Base-by-base conservation (phyloP, 2,797 vertebrate genomes). In the Mustela erminea region DNA sequence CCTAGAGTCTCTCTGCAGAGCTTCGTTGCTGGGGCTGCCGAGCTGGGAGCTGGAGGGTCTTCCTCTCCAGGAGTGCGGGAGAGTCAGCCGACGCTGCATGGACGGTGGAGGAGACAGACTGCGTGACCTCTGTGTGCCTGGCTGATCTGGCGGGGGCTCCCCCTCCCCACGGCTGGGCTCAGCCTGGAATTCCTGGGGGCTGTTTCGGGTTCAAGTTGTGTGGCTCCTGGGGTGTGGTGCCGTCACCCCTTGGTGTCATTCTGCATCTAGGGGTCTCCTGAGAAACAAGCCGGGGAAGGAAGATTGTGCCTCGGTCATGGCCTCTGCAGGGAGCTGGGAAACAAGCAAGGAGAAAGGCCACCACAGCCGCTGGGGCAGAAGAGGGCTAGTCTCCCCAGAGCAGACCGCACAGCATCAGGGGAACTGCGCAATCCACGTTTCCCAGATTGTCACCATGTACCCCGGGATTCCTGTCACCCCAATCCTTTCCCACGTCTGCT, bases 151-250 rank as follows among this genome's bases (percentile, higher is more conserved):
- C 32, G 23, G 11, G 23, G 3, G 5, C 35, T 14, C 23, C 64
- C 21, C 35, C 56, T 74, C 56, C 0, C 58, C 23, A 1, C 38
- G 25, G 49, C 87, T 87, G 88, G 7, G 10, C 84, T 88, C 58
- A 14, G 90, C n/a, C 70, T 32, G 58, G 90, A 85, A 72, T 92
- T 89, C 66, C 87, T 58, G 82, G 90, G 70, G 82, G 27, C 77
- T 70, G 23, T 0, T 0, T 17, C 46, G 3, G 41, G 21, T 43
- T 43, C 38, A n/a, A 38, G n/a, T 35, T 3, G 2, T 7, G 72
- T 56, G 90, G 66, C 38, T 82, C 58, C 66, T 70, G 25, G 38
- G 32, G 18, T 82, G 27, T 0, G 8, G 54, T 43, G 56, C 54
- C 9, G 32, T 21, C 43, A 23, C 52, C 52, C 12, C 20, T 72